These are phyloP conservation scores for Agriopis leucophaearia DNA, from an alignment of 2,888 invertebrate species.

Conservation along the genomic window DNA sequence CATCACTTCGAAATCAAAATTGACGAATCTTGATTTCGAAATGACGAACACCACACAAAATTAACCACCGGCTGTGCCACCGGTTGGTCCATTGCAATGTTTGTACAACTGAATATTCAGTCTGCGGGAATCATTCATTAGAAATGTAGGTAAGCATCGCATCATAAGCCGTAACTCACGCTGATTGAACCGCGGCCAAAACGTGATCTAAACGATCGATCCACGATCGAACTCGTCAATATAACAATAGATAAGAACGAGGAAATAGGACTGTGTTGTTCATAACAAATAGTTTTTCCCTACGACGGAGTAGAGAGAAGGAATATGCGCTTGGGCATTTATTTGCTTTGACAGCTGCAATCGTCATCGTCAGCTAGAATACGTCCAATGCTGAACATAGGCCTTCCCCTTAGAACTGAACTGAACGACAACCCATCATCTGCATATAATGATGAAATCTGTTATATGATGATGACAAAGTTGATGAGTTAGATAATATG, in stretches of 20 bases:
- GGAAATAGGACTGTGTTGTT: too few relatives aligned
- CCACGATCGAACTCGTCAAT: slow-evolving; percentile 44
- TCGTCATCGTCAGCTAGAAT: not conserved
- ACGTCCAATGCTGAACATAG: too few relatives aligned
- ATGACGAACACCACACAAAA: too few relatives aligned
- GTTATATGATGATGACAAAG: too few relatives aligned
- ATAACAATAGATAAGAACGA: slow-evolving; percentile 11
- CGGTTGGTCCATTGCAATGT: slow-evolving; percentile 14
- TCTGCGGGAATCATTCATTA: slow-evolving; percentile 42
- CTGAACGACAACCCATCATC: too few relatives aligned
- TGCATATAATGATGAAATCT: too few relatives aligned
- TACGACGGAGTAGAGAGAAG: too few relatives aligned
- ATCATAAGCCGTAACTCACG: slow-evolving; percentile 44
- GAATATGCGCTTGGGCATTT: too few relatives aligned
- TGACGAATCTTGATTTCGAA: too few relatives aligned
- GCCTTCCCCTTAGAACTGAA: too few relatives aligned
- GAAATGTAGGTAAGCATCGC: slow-evolving; percentile 40
- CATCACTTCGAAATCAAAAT: slow-evolving; percentile 3
- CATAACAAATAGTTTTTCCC: too few relatives aligned
- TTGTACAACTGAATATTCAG: slow-evolving; percentile 28
- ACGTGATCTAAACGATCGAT: not conserved
- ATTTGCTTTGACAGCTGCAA: not conserved
- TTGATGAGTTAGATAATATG: too few relatives aligned
- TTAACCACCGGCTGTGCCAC: not conserved
- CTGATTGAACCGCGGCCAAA: slow-evolving; percentile 53